Conservation (phyloP, 2,797 vertebrate genomes). For the Myotis planiceps region DNA sequence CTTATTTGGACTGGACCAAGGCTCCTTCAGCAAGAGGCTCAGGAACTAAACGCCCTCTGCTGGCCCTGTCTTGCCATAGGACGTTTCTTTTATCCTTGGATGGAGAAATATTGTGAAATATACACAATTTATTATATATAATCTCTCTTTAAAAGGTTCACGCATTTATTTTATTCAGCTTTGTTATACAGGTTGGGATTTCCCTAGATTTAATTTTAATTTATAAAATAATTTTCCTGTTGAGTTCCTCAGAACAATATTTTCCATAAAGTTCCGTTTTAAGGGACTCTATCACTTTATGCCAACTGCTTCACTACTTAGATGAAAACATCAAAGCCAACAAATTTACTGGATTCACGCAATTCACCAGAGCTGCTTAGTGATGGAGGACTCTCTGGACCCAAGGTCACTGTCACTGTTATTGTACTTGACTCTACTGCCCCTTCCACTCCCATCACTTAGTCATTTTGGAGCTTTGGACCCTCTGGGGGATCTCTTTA, state of each 20-base stretch:
- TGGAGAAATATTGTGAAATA: background rate
- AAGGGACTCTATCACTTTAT: background rate
- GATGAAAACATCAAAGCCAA: background rate
- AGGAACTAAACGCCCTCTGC: constrained; percentile 43
- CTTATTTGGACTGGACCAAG: too few species aligned
- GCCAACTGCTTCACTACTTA: background rate
- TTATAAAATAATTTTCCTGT: constrained; percentile 5
- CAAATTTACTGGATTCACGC: background rate
- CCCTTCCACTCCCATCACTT: background rate
- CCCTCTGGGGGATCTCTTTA: background rate
- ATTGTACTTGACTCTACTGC: background rate
- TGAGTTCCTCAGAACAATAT: background rate
- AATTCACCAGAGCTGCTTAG: background rate
- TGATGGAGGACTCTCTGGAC: background rate
- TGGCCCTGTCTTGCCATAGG: background rate
- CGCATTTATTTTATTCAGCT: background rate
- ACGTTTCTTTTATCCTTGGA: background rate
- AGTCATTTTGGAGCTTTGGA: background rate
- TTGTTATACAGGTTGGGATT: background rate
- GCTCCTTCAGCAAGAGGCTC: background rate
- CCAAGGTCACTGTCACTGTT: background rate
- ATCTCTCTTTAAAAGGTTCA: background rate
- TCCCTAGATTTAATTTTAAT: background rate
- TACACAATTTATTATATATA: background rate
- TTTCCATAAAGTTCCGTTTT: background rate